phyloP scores from a whole-genome alignment of 2,797 vertebrate species.

The Gallinago nigripennis region DNA sequence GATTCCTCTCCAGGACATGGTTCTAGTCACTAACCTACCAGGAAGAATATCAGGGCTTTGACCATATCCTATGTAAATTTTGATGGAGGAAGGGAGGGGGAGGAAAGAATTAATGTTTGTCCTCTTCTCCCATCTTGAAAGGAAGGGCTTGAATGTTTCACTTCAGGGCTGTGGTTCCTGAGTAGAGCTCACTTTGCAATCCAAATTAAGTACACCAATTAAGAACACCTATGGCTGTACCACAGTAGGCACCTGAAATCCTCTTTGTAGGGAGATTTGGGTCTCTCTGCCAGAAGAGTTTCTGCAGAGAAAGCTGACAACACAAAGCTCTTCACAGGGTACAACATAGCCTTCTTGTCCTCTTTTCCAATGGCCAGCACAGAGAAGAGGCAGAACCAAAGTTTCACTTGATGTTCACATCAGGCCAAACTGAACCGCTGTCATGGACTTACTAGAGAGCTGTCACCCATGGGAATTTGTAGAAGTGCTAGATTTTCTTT shows the following conservation, averaged over 20 bases:
- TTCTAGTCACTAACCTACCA: background rate
- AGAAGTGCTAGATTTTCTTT: background rate
- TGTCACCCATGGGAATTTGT: background rate
- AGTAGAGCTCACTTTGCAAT: background rate
- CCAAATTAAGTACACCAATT: background rate
- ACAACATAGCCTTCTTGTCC: background rate
- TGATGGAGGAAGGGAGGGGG: fast-evolving
- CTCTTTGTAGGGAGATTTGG: background rate
- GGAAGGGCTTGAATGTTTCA: background rate
- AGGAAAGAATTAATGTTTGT: background rate
- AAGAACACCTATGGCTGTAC: background rate
- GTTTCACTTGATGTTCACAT: background rate
- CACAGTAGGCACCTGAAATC: background rate
- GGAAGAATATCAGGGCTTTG: background rate
- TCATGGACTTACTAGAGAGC: background rate
- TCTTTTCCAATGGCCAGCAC: background rate
- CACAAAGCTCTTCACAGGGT: background rate
- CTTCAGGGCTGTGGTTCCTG: background rate
- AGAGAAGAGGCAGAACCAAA: background rate
- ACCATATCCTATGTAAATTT: fast-evolving
- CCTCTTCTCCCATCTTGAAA: background rate
- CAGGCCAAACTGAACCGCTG: background rate
- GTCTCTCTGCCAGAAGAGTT: background rate
- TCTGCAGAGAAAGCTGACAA: background rate
- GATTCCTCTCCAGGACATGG: background rate